phyloP scores from a whole-genome alignment of 2,888 invertebrate genomes.

The Electrophaes corylata region DNA sequence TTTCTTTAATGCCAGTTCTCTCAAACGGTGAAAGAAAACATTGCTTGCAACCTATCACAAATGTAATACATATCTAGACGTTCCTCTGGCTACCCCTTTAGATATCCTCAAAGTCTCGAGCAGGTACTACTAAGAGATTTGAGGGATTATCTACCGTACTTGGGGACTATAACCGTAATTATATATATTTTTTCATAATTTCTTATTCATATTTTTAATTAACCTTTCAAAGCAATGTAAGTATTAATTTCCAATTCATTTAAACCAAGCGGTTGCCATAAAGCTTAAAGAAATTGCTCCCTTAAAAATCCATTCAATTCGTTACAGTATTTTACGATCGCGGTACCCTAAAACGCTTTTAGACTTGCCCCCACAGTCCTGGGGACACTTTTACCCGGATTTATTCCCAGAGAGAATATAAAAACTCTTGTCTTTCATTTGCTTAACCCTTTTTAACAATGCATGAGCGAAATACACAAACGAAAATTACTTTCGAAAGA shows the following conservation, averaged over 20 bases:
- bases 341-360: slow-evolving; percentile 40
- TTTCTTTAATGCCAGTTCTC: too few species aligned
- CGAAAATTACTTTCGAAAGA: slow-evolving; percentile 29
- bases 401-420: slow-evolving; percentile 37
- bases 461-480: slow-evolving; percentile 28
- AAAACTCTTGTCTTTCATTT: slow-evolving; percentile 39
- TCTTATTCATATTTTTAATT: background rate
- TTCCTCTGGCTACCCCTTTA: too few species aligned
- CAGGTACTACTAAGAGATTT: too few species aligned
- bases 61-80: too few species aligned
- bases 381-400: slow-evolving; percentile 36
- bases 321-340: slow-evolving; percentile 40
- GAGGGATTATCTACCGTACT: too few species aligned
- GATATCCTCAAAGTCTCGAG: too few species aligned
- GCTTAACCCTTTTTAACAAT: slow-evolving; percentile 37
- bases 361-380: slow-evolving; percentile 29
- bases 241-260: slow-evolving; percentile 29
- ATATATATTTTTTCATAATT: too few species aligned
- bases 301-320: slow-evolving; percentile 43
- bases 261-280: slow-evolving; percentile 21
- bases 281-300: slow-evolving; percentile 34
- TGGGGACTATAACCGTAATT: too few species aligned
- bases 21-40: too few species aligned
- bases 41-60: too few species aligned
- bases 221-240: background rate